Evolutionary conservation across 2,888 invertebrate genomes (phyloP).

Genomic region (Empis stercorea): DNA sequence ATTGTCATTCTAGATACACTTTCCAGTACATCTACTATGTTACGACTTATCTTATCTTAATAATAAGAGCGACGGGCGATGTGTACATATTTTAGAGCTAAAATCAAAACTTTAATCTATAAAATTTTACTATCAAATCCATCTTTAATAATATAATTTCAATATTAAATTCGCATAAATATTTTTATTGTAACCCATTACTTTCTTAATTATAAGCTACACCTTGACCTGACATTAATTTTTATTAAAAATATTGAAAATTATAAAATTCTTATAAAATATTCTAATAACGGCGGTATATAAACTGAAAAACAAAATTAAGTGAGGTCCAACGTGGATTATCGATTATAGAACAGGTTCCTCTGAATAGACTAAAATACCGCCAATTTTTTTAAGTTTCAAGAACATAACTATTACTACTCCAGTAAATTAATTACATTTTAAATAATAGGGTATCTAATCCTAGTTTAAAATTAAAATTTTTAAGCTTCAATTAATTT

Average conservation of each 20-base stretch:
- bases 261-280: constrained; percentile 36
- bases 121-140: constrained; percentile 55
- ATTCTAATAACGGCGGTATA: not conserved
- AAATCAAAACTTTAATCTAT: constrained; percentile 42
- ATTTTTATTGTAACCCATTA: constrained; percentile 54
- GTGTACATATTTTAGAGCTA: constrained; percentile 58
- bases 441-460: constrained; percentile 56
- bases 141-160: constrained; percentile 41
- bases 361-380: constrained; percentile 57
- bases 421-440: constrained; percentile 35
- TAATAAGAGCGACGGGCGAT: constrained; percentile 66
- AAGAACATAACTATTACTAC: constrained; percentile 47
- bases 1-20: constrained; percentile 53
- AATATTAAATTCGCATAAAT: constrained; percentile 37
- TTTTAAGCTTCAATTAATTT: constrained; percentile 37
- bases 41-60: constrained; percentile 64
- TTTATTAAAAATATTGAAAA: constrained; percentile 36
- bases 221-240: constrained; percentile 57
- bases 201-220: constrained; percentile 50
- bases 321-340: constrained; percentile 40
- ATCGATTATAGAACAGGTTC: constrained; percentile 57
- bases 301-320: constrained; percentile 8
- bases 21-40: constrained; percentile 69
- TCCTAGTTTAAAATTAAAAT: constrained; percentile 44
- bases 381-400: constrained; percentile 58